Evolutionary conservation across 1,140 invertebrate genomes (phyloP).

Genomic region (Drosophila guanche): DNA sequence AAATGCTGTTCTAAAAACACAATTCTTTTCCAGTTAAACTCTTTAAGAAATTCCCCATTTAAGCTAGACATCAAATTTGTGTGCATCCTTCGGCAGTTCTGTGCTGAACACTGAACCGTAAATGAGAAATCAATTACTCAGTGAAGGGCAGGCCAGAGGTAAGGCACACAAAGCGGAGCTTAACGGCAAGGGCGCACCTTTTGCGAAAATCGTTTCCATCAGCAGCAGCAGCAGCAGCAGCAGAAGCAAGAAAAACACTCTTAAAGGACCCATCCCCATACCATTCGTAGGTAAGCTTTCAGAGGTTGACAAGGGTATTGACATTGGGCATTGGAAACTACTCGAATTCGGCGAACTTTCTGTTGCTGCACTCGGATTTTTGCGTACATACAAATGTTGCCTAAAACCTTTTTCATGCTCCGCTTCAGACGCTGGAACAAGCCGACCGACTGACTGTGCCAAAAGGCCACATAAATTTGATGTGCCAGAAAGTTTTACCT

Average conservation of each 20-base stretch:
- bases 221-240: conserved; percentile 1
- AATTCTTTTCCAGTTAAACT: not conserved
- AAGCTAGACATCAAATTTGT: no score
- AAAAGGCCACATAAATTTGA: conserved; percentile 43
- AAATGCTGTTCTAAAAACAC: no score
- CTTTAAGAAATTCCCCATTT: not conserved
- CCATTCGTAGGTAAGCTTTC: conserved; percentile 32
- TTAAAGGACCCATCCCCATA: conserved; percentile 7
- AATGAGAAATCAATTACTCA: conserved; percentile 74
- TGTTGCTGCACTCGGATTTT: conserved; percentile 46
- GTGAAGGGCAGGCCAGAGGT: no score
- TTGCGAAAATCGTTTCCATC: conserved; percentile 45
- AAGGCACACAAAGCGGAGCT: conserved; percentile 15
- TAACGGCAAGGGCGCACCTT: conserved; percentile 51
- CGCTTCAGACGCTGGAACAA: conserved; percentile 46
- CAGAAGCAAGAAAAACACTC: conserved; percentile 1
- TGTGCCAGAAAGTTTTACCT: conserved; percentile 65
- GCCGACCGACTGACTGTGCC: conserved; percentile 33
- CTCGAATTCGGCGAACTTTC: conserved; percentile 40
- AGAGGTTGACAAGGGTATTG: conserved; percentile 73
- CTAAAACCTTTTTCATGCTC: conserved; percentile 80
- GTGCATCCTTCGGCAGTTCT: no score
- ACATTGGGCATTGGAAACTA: conserved; percentile 70
- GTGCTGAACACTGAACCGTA: conserved; percentile 44
- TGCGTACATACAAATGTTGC: conserved; percentile 49